Evolutionary conservation across 2,113 vertebrate genomes (phyloP).

Genomic region (Burhinus oedicnemus): DNA sequence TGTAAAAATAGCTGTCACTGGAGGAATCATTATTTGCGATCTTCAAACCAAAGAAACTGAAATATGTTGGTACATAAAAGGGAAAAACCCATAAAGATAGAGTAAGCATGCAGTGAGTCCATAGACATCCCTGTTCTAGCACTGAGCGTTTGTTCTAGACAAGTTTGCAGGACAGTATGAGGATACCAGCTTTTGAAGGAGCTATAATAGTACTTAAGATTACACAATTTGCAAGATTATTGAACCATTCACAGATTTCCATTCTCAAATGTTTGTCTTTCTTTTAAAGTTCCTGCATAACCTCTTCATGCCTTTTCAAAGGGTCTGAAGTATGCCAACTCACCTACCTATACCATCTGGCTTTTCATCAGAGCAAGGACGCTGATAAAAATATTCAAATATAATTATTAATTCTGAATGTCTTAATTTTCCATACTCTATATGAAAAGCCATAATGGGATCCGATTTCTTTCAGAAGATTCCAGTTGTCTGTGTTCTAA

Average conservation of each 20-base stretch:
- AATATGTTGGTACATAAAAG: background rate
- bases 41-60: background rate
- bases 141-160: background rate
- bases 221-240: background rate
- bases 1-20: background rate
- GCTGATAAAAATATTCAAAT: background rate
- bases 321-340: background rate
- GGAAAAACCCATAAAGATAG: background rate
- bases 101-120: background rate
- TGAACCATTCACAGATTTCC: background rate
- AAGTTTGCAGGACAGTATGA: background rate
- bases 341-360: accelerated
- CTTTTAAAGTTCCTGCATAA: background rate
- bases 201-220: accelerated
- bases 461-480: background rate
- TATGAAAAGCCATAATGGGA: background rate
- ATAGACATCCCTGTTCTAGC: background rate
- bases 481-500: background rate
- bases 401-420: background rate
- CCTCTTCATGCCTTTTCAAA: background rate
- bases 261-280: background rate
- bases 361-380: background rate
- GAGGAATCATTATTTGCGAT: background rate
- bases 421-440: background rate
- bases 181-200: background rate